Percentiles rank a stretch among this genome's conserved stretches.
phyloP scores from a whole-genome alignment of 1,140 invertebrate genomes.

The Ptiloglossa arizonensis region DNA sequence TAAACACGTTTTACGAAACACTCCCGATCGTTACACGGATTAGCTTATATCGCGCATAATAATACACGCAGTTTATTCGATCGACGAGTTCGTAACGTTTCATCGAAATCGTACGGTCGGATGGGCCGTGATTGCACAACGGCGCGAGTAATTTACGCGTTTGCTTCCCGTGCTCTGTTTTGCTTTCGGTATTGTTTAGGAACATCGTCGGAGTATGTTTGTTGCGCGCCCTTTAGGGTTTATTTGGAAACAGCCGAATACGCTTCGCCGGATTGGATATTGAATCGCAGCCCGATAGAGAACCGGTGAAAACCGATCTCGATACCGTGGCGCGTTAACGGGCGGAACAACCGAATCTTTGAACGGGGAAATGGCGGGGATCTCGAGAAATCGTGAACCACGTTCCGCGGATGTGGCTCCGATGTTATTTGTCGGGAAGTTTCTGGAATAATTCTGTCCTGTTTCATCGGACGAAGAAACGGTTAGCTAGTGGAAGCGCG shows the following conservation, averaged over 20 bases:
- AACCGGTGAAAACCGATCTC: constrained; percentile 26
- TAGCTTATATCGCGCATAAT: neutral
- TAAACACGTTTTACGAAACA: neutral
- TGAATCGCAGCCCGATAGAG: neutral
- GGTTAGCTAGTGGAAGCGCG: too few species aligned
- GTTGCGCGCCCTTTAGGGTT: neutral
- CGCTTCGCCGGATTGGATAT: neutral
- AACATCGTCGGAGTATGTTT: neutral
- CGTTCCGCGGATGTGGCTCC: too few species aligned
- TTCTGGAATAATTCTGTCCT: too few species aligned
- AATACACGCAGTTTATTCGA: neutral
- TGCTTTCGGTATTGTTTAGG: constrained; percentile 1
- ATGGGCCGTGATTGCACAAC: neutral
- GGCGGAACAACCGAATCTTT: neutral
- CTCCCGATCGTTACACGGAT: too few species aligned
- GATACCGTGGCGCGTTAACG: constrained; percentile 2
- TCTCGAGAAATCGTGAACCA: neutral
- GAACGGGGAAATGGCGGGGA: neutral
- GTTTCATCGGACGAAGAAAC: too few species aligned
- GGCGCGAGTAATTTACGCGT: neutral
- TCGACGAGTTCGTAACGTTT: neutral
- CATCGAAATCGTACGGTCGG: too few species aligned
- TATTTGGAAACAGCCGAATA: neutral
- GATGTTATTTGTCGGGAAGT: too few species aligned
- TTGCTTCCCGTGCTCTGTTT: neutral